Base-by-base conservation (phyloP, 1,140 invertebrate species). In the Pissodes strobi region DNA sequence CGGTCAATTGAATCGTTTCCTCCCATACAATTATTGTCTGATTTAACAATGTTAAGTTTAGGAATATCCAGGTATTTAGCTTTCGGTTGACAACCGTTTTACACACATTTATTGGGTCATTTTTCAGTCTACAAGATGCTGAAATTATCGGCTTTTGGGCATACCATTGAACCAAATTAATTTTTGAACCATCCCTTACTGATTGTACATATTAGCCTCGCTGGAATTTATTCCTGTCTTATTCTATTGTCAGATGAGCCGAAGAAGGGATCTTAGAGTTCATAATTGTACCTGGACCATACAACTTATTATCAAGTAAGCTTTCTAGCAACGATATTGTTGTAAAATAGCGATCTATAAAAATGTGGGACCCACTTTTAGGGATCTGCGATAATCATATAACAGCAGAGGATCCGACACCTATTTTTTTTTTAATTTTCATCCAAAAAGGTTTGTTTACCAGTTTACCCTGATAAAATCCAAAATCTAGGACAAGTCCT, bases 21-120 rank as follows among this genome's bases (percentile, higher is more conserved):
- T n/a, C n/a, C n/a, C n/a, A n/a, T n/a, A n/a, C n/a, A n/a, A n/a
- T n/a, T n/a, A n/a, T n/a, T n/a, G n/a, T n/a, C n/a, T n/a, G n/a
- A n/a, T n/a, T n/a, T n/a, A n/a, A n/a, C n/a, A n/a, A n/a, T n/a
- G n/a, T n/a, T n/a, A n/a, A n/a, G n/a, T n/a, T n/a, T n/a, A n/a
- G n/a, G n/a, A n/a, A n/a, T n/a, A n/a, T n/a, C n/a, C n/a, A n/a
- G n/a, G n/a, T n/a, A n/a, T n/a, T n/a, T 45, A 52, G 74, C 74
- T 5, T 64, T 23, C 67, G 67, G 71, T 76, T 46, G 70, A 70
- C 71, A 69, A 75, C 34, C 73, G 43, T n/a, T n/a, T n/a, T n/a
- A n/a, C n/a, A n/a, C n/a, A n/a, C n/a, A n/a, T 49, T 56, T 56
- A 57, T 69, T 18, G 60, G 65, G 13, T 67, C n/a, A n/a, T n/a